A percentile compares a stretch with the other conserved stretches of the same genome.
Conservation (phyloP, 2,797 vertebrate genomes). For the Neosilurus hyrtlii region DNA sequence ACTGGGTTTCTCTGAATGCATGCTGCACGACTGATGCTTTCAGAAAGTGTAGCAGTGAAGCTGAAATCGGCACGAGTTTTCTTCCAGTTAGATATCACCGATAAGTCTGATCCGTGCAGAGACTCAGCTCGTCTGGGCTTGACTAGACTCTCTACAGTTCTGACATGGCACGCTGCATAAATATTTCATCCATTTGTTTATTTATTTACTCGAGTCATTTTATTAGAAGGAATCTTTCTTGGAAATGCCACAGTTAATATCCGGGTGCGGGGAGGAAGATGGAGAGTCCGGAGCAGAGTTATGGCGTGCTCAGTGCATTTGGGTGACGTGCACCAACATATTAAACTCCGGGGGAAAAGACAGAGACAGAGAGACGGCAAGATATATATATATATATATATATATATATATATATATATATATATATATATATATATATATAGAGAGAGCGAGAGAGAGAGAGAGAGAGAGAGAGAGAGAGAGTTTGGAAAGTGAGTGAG, state of each 20-base stretch:
- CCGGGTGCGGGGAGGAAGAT: constrained; percentile 57
- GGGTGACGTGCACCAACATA: constrained; percentile 58
- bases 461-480: neutral
- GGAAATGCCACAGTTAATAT: constrained; percentile 75
- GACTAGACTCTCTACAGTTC: constrained; percentile 26
- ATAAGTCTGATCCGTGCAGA: constrained; percentile 38
- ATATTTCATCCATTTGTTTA: constrained; percentile 73
- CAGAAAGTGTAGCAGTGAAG: neutral
- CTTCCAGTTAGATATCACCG: constrained; percentile 44
- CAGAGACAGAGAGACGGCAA: constrained; percentile 16
- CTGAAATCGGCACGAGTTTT: constrained; percentile 30
- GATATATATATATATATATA: constrained; percentile 15
- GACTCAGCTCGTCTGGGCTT: constrained; percentile 15
- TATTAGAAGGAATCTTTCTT: constrained; percentile 71
- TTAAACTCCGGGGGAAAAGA: constrained; percentile 48
- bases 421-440: constrained; percentile 26
- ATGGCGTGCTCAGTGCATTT: constrained; percentile 56
- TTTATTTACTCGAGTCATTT: constrained; percentile 65
- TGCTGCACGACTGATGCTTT: constrained; percentile 18
- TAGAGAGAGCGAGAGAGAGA: neutral
- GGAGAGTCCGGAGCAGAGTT: constrained; percentile 57
- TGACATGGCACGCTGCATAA: constrained; percentile 59
- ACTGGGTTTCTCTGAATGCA: neutral
- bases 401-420: constrained; percentile 19
- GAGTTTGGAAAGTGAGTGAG: constrained; percentile 40